Evolutionary conservation across 2,888 invertebrate genomes (phyloP).

Genomic region (Campopleginae sp.): DNA sequence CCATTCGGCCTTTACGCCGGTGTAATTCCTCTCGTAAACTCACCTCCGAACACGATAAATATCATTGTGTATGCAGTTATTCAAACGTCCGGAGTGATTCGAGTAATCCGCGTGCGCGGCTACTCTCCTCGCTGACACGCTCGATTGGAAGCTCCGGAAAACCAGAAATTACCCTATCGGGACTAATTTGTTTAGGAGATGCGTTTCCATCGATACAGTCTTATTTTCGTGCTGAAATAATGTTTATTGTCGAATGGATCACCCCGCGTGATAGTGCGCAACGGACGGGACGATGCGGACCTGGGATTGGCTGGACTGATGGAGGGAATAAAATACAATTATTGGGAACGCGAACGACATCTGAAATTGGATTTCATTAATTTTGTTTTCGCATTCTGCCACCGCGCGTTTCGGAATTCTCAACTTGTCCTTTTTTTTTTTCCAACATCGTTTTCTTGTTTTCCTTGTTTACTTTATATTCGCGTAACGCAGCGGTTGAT

Average conservation of each 20-base stretch:
- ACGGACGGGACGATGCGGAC: background rate
- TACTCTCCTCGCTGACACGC: constrained; percentile 3
- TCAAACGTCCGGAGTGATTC: constrained; percentile 53
- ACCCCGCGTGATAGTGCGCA: background rate
- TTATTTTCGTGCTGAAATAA: constrained; percentile 32
- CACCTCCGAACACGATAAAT: constrained; percentile 49
- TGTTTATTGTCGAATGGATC: background rate
- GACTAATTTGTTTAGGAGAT: constrained; percentile 40
- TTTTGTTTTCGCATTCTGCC: background rate
- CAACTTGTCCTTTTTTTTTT: background rate
- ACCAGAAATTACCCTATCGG: constrained; percentile 63
- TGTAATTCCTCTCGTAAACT: constrained; percentile 47
- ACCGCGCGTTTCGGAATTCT: background rate
- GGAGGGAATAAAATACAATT: background rate
- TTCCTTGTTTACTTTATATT: background rate
- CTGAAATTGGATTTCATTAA: background rate
- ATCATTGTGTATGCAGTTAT: constrained; percentile 64
- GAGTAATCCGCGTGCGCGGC: constrained; percentile 41
- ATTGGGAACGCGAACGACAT: background rate
- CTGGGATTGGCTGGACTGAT: background rate
- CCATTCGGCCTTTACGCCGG: background rate
- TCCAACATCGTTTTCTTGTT: background rate
- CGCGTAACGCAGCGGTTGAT: background rate
- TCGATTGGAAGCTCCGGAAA: constrained; percentile 22
- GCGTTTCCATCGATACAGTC: constrained; percentile 30